Conservation (phyloP, 2,113 vertebrate species). For the Benitochromis conjunctus region DNA sequence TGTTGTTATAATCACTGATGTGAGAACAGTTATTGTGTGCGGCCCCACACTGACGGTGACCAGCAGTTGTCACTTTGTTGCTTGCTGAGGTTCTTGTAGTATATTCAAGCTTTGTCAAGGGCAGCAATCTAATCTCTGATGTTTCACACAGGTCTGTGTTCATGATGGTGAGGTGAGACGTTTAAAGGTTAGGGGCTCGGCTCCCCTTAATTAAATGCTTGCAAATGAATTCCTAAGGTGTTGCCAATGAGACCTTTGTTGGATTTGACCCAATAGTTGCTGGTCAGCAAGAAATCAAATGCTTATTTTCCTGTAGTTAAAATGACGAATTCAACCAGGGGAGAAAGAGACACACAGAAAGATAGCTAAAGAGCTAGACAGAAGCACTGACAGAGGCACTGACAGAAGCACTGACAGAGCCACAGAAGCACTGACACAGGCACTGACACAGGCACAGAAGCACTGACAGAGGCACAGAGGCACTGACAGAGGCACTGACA, state of each 20-base stretch:
- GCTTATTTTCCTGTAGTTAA: not conserved
- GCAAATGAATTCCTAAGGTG: too few relatives aligned
- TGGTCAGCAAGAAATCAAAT: not conserved
- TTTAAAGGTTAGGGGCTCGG: too few relatives aligned
- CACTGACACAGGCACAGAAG: too few relatives aligned
- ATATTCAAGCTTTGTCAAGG: not conserved
- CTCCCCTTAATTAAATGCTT: too few relatives aligned
- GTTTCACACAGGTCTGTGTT: not conserved
- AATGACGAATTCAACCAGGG: not conserved
- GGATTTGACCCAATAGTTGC: too few relatives aligned
- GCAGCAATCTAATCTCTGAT: accelerated
- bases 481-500: too few relatives aligned
- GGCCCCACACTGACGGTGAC: not conserved
- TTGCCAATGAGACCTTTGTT: too few relatives aligned
- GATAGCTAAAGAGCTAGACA: too few relatives aligned
- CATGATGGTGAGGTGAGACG: not conserved
- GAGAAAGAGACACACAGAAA: not conserved
- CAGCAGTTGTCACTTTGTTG: not conserved
- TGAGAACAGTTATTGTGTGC: not conserved
- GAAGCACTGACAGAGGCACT: too few relatives aligned
- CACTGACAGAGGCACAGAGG: too few relatives aligned
- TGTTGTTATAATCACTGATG: not conserved
- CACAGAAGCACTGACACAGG: too few relatives aligned
- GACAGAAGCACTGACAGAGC: too few relatives aligned
- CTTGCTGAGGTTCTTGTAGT: accelerated